Evolutionary conservation across 2,797 vertebrate genomes (phyloP).

Genomic region (Phalanger gymnotis): DNA sequence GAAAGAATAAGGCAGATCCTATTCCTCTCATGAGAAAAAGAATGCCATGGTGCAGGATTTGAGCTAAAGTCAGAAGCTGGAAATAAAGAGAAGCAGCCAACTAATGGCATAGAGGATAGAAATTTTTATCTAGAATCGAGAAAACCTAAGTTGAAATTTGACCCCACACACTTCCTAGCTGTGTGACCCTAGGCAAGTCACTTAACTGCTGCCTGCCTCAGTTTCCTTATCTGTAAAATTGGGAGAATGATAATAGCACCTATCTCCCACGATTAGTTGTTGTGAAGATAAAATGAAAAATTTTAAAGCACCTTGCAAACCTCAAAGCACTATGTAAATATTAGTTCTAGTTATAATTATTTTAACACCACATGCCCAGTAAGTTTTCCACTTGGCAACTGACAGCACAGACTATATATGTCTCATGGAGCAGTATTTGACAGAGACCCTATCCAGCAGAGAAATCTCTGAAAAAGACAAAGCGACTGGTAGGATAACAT

Average conservation of each 20-base stretch:
- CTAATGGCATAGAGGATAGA: not conserved
- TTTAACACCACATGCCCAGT: not conserved
- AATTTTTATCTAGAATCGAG: not conserved
- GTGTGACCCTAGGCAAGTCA: not conserved
- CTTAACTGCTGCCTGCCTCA: not conserved
- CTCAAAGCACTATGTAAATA: not conserved
- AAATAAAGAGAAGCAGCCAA: not conserved
- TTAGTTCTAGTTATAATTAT: not conserved
- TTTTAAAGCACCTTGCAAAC: not conserved
- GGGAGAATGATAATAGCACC: not conserved
- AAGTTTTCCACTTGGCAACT: not conserved
- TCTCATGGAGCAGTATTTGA: not conserved
- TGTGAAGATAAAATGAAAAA: not conserved
- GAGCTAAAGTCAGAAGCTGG: not conserved
- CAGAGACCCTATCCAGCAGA: not conserved
- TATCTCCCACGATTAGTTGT: not conserved
- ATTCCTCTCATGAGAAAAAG: not conserved
- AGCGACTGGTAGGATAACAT: no score
- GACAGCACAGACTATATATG: not conserved
- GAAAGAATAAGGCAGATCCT: not conserved
- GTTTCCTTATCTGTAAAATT: not conserved
- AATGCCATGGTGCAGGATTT: not conserved
- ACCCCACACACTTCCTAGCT: not conserved
- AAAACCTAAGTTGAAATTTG: not conserved
- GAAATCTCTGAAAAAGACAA: not conserved